phyloP scores from a whole-genome alignment of 2,797 vertebrate species.

The Crocidura indochinensis region DNA sequence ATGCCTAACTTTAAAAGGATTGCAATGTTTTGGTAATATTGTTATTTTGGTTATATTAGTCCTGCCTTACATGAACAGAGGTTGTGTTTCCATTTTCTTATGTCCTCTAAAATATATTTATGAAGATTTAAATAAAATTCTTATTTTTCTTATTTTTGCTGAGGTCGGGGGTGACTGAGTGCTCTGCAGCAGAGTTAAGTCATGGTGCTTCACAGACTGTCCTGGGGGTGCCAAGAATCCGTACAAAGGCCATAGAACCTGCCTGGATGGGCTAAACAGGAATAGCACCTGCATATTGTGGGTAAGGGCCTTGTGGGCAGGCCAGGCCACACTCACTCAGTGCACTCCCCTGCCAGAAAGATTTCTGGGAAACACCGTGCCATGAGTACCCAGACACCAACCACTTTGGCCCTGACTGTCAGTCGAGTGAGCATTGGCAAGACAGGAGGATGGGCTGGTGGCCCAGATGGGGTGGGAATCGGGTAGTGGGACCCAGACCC shows the following conservation, averaged over 20 bases:
- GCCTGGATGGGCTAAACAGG: slow-evolving; percentile 91
- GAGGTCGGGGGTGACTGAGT: neutral
- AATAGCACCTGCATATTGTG: slow-evolving; percentile 97
- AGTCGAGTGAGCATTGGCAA: slow-evolving; percentile 90
- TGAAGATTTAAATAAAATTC: too few relatives aligned
- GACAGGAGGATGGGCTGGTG: neutral
- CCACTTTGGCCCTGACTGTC: slow-evolving; percentile 93
- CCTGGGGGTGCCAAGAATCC: slow-evolving; percentile 92
- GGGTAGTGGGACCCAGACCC: neutral
- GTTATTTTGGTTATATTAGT: too few relatives aligned
- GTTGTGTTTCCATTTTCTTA: too few relatives aligned
- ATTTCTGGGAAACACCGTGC: slow-evolving; percentile 93
- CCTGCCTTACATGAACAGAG: too few relatives aligned
- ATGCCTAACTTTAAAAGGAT: too few relatives aligned
- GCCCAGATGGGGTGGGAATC: too few relatives aligned
- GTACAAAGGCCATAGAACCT: slow-evolving; percentile 94
- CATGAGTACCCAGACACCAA: slow-evolving; percentile 93
- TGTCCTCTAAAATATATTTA: too few relatives aligned
- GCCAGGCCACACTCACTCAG: neutral
- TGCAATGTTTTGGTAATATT: too few relatives aligned
- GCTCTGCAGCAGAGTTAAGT: slow-evolving; percentile 40
- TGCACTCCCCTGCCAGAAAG: slow-evolving; percentile 80
- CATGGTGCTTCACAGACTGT: slow-evolving; percentile 91
- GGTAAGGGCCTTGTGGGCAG: slow-evolving; percentile 86
- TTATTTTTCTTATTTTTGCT: too few relatives aligned